Base-by-base conservation (phyloP, 2,113 vertebrate species). In the Eidolon helvum region DNA sequence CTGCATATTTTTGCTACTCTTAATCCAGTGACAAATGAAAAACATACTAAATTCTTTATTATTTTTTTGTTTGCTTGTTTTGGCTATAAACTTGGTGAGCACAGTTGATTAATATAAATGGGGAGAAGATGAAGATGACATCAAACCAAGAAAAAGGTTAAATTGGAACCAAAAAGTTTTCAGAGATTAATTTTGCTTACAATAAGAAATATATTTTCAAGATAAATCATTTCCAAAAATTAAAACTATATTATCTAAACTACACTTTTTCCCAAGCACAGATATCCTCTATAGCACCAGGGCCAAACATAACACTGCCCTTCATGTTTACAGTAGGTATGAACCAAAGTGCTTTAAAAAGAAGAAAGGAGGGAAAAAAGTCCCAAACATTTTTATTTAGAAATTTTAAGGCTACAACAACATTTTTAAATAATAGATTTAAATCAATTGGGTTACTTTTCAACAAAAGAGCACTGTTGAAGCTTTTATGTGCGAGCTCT, bases 1-100 rank as follows among this genome's bases (percentile, higher is more conserved):
- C 90, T 90, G 63, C 8, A 74, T n/a, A 92, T 97, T 57, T 19
- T 90, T 87, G 93, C 16, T 87, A 96, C 95, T 88, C 4, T 66
- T 90, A 90, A 86, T 78, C 84, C 45, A 87, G 91, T 96, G 90
- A 97, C 38, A 97, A 98, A 98, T 21, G 2, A 16, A 82, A 97
- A 63, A 95, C 22, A 84, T 50, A 83, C 4, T 22, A 40, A 91
- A 55, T 50, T 72, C 12, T 65, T 28, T 53, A 50, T 59, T 63
- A 28, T 26, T 59, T 68, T 40, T 43, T 45, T 15, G 15, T 55
- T 48, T 68, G 11, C 53, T 97, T 97, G 80, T 97, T 98, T 97
- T 94, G 63, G 38, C 88, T 97, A 26, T 63, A 94, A 92, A 71
- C 28, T 85, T 79, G 88, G 26, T 95, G 33, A 79, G 93, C 8